Evolutionary conservation across 2,888 invertebrate species (phyloP).

Genomic region (Dolichopus griseipennis): DNA sequence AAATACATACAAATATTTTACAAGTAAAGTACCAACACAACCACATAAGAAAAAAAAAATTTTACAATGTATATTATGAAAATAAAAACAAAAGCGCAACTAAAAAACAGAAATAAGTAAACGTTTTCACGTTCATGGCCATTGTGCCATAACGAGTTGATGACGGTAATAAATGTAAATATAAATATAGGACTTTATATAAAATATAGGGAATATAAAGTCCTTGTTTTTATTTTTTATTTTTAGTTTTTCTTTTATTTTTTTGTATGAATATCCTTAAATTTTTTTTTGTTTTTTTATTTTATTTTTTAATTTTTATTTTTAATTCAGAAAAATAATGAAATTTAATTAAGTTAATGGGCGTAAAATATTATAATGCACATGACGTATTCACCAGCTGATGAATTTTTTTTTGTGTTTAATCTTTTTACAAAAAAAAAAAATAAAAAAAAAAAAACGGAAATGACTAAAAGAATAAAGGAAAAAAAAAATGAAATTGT

Average conservation of each 20-base stretch:
- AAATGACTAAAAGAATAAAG: neutral
- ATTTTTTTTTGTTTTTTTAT: neutral
- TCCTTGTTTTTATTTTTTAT: neutral
- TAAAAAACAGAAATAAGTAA: neutral
- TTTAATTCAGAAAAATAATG: neutral
- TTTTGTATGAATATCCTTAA: neutral
- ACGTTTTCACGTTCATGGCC: neutral
- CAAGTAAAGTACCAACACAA: neutral
- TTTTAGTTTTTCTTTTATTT: neutral
- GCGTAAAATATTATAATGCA: slow-evolving; percentile 1
- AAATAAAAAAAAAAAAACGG: neutral
- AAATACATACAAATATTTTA: neutral
- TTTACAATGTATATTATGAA: too few relatives aligned
- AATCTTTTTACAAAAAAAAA: neutral
- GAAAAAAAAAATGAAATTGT: too few relatives aligned
- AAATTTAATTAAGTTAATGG: slow-evolving; percentile 6
- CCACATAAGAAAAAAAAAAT: neutral
- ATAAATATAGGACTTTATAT: too few relatives aligned
- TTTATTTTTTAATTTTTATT: too few relatives aligned
- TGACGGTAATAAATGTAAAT: neutral
- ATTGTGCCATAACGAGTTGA: slow-evolving; percentile 3
- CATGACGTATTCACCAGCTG: slow-evolving; percentile 1
- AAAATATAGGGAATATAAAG: neutral
- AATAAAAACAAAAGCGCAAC: too few relatives aligned
- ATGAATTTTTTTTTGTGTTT: neutral